Evolutionary conservation across 2,888 invertebrate species (phyloP).

Genomic region (Chymomyza fuscimana): DNA sequence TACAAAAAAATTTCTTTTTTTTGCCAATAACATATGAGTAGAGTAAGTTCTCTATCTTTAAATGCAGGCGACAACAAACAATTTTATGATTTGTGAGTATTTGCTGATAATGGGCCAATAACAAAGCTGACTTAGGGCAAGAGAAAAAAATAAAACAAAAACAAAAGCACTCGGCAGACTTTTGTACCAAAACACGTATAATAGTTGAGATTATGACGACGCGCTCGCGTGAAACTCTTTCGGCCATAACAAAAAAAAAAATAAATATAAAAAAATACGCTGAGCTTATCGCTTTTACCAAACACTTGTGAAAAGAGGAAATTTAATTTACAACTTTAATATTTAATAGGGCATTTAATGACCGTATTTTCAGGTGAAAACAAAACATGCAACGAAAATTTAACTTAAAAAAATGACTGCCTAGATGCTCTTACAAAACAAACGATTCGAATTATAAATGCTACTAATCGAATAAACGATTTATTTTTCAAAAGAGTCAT

Average conservation of each 20-base stretch:
- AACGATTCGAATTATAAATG: not conserved
- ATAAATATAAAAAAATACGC: not conserved
- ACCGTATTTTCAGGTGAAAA: not conserved
- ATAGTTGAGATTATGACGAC: not conserved
- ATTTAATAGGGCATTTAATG: not conserved
- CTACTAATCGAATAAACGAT: no score
- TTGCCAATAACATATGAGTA: not conserved
- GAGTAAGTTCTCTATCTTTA: not conserved
- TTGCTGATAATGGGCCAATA: not conserved
- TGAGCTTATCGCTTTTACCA: not conserved
- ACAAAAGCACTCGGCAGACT: constrained; percentile 40
- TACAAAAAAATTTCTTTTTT: constrained; percentile 30
- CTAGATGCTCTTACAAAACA: not conserved
- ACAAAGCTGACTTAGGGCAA: not conserved
- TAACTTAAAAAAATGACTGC: not conserved
- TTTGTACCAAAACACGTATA: constrained; percentile 20
- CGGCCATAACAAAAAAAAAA: constrained; percentile 2
- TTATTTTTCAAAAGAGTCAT: no score
- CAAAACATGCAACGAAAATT: not conserved
- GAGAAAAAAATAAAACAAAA: constrained; percentile 8
- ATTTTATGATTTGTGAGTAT: not conserved
- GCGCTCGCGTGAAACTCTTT: constrained; percentile 20
- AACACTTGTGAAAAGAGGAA: not conserved
- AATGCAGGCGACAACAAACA: not conserved
- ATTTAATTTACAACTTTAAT: not conserved